These are phyloP conservation scores for Proterorhinus semilunaris DNA, from an alignment of 2,113 vertebrate species.

Conservation along the genomic window DNA sequence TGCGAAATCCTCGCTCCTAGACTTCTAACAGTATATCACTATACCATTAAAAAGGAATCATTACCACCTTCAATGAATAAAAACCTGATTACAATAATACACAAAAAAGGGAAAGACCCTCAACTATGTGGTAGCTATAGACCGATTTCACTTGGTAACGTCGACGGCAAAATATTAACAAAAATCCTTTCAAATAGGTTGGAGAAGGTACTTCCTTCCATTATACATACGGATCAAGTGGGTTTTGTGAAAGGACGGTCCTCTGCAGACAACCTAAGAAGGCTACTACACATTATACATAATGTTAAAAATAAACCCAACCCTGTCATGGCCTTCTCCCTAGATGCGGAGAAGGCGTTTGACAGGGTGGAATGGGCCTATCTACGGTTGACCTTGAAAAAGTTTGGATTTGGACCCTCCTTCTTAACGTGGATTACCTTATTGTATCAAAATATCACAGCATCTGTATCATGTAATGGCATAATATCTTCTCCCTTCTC, in stretches of 20 bases:
- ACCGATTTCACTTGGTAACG: neutral
- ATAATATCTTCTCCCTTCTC: too few relatives aligned
- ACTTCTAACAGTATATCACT: neutral
- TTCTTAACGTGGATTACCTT: too few relatives aligned
- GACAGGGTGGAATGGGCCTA: too few relatives aligned
- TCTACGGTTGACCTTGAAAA: too few relatives aligned
- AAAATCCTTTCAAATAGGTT: neutral
- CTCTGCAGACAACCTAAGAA: neutral
- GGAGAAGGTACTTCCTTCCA: neutral
- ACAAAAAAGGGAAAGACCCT: neutral
- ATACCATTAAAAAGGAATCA: neutral
- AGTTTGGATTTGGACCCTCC: too few relatives aligned
- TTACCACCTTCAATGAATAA: neutral
- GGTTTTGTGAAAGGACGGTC: neutral
- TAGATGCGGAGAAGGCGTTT: constrained; percentile 22
- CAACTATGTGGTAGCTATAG: neutral
- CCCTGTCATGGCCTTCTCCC: too few relatives aligned
- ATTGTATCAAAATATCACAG: too few relatives aligned
- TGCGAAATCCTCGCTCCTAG: neutral
- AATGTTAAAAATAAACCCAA: too few relatives aligned
- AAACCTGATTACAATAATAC: neutral
- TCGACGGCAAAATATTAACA: neutral
- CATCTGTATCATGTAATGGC: too few relatives aligned
- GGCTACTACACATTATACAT: neutral
- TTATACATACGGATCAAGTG: neutral